Evolutionary conservation across 1,140 invertebrate species (phyloP).

Genomic region (Vanessa atalanta): DNA sequence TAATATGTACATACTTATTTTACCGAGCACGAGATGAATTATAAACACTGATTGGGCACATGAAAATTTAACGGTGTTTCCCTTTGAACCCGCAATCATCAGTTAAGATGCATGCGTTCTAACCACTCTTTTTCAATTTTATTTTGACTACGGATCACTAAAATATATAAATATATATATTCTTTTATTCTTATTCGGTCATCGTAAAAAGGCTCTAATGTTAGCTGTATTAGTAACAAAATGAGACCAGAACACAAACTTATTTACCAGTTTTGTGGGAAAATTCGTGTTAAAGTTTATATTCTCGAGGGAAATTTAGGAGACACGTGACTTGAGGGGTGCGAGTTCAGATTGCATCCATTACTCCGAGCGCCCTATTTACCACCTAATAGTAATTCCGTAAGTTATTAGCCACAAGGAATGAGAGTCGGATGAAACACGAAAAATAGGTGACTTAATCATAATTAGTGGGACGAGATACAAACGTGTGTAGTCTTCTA

Average conservation of each 20-base stretch:
- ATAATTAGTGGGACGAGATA: not conserved
- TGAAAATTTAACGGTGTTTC: no score
- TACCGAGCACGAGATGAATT: no score
- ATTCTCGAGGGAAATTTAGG: constrained; percentile 60
- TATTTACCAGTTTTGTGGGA: constrained; percentile 31
- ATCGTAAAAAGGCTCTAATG: not conserved
- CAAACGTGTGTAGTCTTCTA: no score
- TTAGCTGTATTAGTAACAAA: constrained; percentile 15
- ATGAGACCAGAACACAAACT: constrained; percentile 29
- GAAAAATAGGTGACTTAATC: constrained; percentile 18
- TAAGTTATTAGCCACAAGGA: constrained; percentile 53
- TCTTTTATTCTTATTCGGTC: not conserved
- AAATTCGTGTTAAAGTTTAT: constrained; percentile 44
- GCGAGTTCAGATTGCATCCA: constrained; percentile 60
- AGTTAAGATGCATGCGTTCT: no score
- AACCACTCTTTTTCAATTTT: no score
- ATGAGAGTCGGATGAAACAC: constrained; percentile 6
- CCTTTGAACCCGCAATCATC: no score
- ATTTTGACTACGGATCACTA: no score
- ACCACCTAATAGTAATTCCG: constrained; percentile 49
- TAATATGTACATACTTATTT: no score
- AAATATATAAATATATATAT: not conserved
- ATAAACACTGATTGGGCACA: no score
- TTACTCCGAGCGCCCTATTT: constrained; percentile 61
- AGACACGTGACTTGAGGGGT: constrained; percentile 43